Evolutionary conservation across 1,140 invertebrate genomes (phyloP).

Genomic region (Sinonovacula constricta): DNA sequence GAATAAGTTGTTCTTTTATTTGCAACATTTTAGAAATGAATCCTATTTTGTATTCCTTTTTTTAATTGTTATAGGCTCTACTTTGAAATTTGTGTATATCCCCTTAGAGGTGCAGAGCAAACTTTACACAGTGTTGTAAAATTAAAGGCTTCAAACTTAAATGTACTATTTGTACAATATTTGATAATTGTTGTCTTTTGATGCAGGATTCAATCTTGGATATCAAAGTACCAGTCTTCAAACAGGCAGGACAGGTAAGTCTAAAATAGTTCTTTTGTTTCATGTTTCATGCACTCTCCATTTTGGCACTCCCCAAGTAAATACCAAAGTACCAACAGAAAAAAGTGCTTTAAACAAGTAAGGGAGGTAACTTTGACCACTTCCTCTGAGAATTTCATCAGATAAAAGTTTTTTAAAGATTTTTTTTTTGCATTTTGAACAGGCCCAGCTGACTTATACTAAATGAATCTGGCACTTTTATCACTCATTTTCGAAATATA

Average conservation of each 20-base stretch:
- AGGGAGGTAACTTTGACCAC: too few relatives aligned
- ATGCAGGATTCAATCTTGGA: slow-evolving; percentile 92
- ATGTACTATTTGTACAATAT: background rate
- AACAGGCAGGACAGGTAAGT: slow-evolving; percentile 78
- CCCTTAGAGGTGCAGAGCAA: background rate
- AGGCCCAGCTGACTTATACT: too few relatives aligned
- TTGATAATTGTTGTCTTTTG: slow-evolving; percentile 20
- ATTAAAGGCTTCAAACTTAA: background rate
- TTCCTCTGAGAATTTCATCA: too few relatives aligned
- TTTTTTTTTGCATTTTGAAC: too few relatives aligned
- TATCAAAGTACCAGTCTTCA: slow-evolving; percentile 88
- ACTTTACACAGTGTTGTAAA: background rate
- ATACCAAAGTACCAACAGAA: too few relatives aligned
- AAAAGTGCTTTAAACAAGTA: too few relatives aligned
- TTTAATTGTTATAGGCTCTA: background rate
- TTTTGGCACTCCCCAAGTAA: too few relatives aligned
- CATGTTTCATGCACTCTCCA: too few relatives aligned
- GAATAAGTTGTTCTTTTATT: background rate
- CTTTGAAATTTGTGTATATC: background rate
- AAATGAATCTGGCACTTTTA: too few relatives aligned
- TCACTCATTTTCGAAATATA: too few relatives aligned
- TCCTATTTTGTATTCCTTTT: background rate
- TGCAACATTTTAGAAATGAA: background rate
- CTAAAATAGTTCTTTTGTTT: background rate
- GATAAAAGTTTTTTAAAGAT: too few relatives aligned